Base-by-base conservation (phyloP, 2,113 vertebrate genomes). In the Forbesichthys papilliferus region DNA sequence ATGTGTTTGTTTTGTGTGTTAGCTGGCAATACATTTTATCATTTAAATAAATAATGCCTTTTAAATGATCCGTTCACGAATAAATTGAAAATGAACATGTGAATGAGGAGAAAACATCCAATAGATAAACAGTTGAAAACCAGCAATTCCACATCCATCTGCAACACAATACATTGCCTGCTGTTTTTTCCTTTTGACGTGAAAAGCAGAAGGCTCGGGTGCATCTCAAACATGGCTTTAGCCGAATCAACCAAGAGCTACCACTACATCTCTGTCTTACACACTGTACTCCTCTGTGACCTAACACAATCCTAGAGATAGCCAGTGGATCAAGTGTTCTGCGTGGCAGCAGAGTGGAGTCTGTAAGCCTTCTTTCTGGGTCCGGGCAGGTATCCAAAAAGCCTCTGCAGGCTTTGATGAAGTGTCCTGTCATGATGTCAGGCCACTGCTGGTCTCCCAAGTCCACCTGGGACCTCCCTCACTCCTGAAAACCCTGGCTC, bases 341-440 rank as follows among this genome's bases (percentile, higher is more conserved):
- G 60, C 72, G 80, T 61, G 65, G 78, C 59, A 78, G 84, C 61
- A 66, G 65, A 68, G 57, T 77, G 69, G 54, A 79, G 74, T 66
- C 73, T 83, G 62, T 59, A 72, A 67, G 72, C 60, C 64, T 69
- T 78, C 83, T 79, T 81, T 70, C 69, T 61, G 2, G 48, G 69
- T 16, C 73, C 0, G 74, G 85, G 85, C 82, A 80, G 69, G 74
- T 67, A 78, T 85, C 84, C 85, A 86, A 83, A 83, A 69, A 61
- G 81, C 81, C 83, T 86, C 72, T 3, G 64, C 73, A 67, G 77
- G 79, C 82, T 83, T 81, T 88, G 87, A 90, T 89, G 80, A 90
- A 89, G 86, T 90, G 86, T 80, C 81, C 82, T 87, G 86, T 88
- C 89, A 90, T 86, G 79, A 89, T 85, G 82, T 88, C 89, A 88